phyloP scores from a whole-genome alignment of 2,113 vertebrate species.

The Pseudonaja textilis region DNA sequence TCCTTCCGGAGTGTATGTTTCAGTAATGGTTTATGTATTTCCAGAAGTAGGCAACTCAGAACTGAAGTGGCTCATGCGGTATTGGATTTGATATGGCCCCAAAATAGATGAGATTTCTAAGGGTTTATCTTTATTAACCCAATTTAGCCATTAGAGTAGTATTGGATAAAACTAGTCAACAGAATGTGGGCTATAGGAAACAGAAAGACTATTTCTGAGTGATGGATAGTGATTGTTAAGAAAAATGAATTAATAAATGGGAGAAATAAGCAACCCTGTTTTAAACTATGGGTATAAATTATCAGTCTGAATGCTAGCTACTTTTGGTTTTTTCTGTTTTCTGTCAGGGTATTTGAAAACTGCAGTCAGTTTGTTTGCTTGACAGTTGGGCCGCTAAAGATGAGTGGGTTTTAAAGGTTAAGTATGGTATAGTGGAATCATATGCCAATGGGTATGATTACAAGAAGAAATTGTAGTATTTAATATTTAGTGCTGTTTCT shows the following conservation, averaged over 20 bases:
- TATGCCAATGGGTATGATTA: background rate
- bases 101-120: background rate
- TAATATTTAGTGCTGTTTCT: background rate
- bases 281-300: background rate
- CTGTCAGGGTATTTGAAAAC: background rate
- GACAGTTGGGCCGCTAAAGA: background rate
- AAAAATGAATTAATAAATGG: background rate
- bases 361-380: constrained; percentile 16
- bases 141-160: background rate
- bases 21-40: background rate
- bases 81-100: background rate
- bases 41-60: background rate
- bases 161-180: background rate
- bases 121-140: background rate
- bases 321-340: background rate
- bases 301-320: background rate
- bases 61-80: background rate
- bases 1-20: background rate
- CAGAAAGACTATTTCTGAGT: background rate
- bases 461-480: background rate
- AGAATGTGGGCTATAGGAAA: background rate
- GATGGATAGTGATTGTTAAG: background rate
- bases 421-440: background rate
- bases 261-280: background rate
- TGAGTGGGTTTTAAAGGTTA: background rate